Base-by-base conservation (phyloP, 2,888 invertebrate species). In the Dichetophora obliterata region DNA sequence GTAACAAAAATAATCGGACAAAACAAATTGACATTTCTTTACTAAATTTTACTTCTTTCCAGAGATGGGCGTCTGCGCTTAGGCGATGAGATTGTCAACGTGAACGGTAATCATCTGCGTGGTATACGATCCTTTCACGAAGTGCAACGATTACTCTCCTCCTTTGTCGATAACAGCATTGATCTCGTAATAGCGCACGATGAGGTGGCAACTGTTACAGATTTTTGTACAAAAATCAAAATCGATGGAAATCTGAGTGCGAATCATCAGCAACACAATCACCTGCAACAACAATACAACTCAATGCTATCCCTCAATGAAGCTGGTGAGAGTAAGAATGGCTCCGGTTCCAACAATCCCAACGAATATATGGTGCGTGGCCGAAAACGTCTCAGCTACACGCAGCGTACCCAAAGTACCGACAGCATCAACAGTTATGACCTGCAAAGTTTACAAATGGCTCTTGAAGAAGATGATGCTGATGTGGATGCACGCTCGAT, bases 81-180 rank as follows among this genome's bases (percentile, higher is more conserved):
- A 77, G 96, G 96, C 16, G 97, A 97, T 89, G 96, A 97, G 91
- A 94, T 97, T 80, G 94, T 97, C 14, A 95, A 95, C 89, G 95
- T 96, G 43, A 97, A 97, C 88, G 96, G 96, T 11, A 93, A 92
- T 84, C 93, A 95, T 80, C 90, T 97, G 77, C 92, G 94, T 79
- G 95, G 95, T 1, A 91, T 96, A 75, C 91, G 93, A 61, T 92
- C 93, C 6, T 90, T 92, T 76, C 91, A 92, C 85, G 94, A 93
- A 82, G 92, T 92, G 22, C 92, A 92, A 82, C 90, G 92, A 66
- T 90, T 92, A 22, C 83, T 89, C 2, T 86, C 86, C 72, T 85
- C 84, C 70, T 89, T 89, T 71, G 85, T 87, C 48, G 87, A 88
- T 78, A 89, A 89, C 79, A 86, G 83, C 78, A 92, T 92, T 43